Evolutionary conservation across 2,888 invertebrate genomes (phyloP), one percentile per base, ranked within the genome.

Genomic region (Nemotelus pantherinus): DNA sequence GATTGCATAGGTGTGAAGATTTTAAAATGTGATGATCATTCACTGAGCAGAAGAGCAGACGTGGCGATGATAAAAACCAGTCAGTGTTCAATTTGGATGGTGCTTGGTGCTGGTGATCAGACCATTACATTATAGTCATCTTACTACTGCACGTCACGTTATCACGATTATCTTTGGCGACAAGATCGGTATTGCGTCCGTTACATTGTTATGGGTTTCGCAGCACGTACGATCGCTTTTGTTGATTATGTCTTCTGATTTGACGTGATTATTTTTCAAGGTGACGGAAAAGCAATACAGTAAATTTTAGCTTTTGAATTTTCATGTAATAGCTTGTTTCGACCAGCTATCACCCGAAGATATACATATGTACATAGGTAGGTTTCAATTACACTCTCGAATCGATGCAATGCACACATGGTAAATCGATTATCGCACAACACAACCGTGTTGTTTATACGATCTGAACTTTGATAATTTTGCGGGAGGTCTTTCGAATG

Each of bases 1-100:
- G 60, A 60, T 48, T 39, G 57, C 57, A 47, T 63, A 74, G 74
- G 74, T 74, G 74, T 63, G 63, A 74, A 63, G 48, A 74, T 74
- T 60, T 47, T 60, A 48, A 74, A 74, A 74, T 68, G 25, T 7
- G n/a, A n/a, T 63, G 50, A 48, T 68, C 50, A 50, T 68, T 9
- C 6, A 45, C 45, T 3, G 50, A 39, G 68, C 25, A 25, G 25
- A 25, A 25, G 25, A 25, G 25, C 25, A 25, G 25, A 25, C 25
- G 25, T 25, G 1, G 25, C 25, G 25, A 25, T 25, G 25, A 25
- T 25, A 25, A 25, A n/a, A 25, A 25, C 25, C 25, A 25, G 25
- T 25, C 25, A 25, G 25, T 25, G 25, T 25, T 7, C 43, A 47
- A 43, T 65, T 39, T 45, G 4, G 65, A 65, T 47, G 70, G 41